Percentiles rank a stretch among this genome's conserved stretches.
Evolutionary conservation across 2,113 vertebrate genomes (phyloP).

Genomic region (Paramormyrops kingsleyae): DNA sequence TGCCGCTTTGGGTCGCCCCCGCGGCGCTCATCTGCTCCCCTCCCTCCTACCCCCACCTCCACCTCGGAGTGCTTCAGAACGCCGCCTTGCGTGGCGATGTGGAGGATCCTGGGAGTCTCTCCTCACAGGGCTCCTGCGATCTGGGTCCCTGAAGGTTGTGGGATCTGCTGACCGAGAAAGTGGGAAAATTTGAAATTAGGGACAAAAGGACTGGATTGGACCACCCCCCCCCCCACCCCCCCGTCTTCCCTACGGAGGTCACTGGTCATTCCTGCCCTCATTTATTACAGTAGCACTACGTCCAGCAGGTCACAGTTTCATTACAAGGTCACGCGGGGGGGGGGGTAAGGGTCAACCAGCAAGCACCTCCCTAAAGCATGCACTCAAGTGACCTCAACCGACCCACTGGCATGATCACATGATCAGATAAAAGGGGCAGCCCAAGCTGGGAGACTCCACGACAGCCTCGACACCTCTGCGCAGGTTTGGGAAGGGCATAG

Average conservation of each 20-base stretch:
- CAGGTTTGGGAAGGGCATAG: neutral
- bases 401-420: neutral
- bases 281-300: neutral
- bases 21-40: conserved; percentile 34
- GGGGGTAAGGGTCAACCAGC: neutral
- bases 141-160: neutral
- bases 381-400: neutral
- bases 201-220: neutral
- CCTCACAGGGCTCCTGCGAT: neutral
- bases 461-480: neutral
- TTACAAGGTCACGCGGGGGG: neutral
- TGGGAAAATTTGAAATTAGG: neutral
- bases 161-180: neutral
- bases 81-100: conserved; percentile 13
- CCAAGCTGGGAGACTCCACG: neutral
- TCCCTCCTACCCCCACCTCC: conserved; percentile 23
- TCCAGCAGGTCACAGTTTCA: neutral
- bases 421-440: neutral
- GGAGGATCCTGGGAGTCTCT: neutral
- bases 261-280: neutral
- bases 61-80: neutral
- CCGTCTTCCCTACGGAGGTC: neutral
- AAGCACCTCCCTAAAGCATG: neutral
- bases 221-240: neutral
- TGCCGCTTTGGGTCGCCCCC: conserved; percentile 25